Evolutionary conservation across 2,888 invertebrate genomes (phyloP), one percentile per base, ranked within the genome.

Genomic region (Ichneumoninae sp.): DNA sequence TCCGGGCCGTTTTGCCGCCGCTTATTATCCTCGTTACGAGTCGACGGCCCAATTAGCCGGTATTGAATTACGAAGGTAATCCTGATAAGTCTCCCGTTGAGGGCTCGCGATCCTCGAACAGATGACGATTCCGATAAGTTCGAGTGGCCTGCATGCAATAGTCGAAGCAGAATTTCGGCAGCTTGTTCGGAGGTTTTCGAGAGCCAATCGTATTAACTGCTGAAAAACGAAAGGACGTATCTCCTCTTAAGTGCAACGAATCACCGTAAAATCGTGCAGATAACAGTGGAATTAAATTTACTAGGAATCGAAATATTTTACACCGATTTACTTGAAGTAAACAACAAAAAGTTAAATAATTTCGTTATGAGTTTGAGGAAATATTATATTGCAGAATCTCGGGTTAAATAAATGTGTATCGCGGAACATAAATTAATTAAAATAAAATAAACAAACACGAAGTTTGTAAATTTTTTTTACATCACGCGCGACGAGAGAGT

Each of bases 41-140:
- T 87, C 87, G 87, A 86, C 89, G 88, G 88, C 90, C 86, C 89
- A 91, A 92, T 92, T 90, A 91, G 88, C 85, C 86, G 81, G 75
- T 87, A 90, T 89, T 88, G 88, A 91, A 90, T 92, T 91, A 91
- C 89, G 88, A 88, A 86, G 88, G 87, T 90, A 91, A 91, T 90
- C 87, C 87, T 81, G 82, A 73, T 69, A 70, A 47, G 81, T 74
- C 83, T 83, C 63, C 8, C 74, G 79, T 86, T 33, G 33, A 16
- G n/a, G 30, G 33, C 4, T 16, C 1, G 30, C 33, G 30, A 30
- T 33, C 16, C 63, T 22, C 19, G 7, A 19, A 19, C 16, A 19
- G 16, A n/a, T n/a, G 63, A 16, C 63, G 63, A n/a, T 30, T 63
- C 7, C 63, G 63, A 63, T 63, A n/a, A 30, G 33, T 33, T 57